Conservation (phyloP, 1,140 invertebrate genomes). For the Sycophaga agraensis region DNA sequence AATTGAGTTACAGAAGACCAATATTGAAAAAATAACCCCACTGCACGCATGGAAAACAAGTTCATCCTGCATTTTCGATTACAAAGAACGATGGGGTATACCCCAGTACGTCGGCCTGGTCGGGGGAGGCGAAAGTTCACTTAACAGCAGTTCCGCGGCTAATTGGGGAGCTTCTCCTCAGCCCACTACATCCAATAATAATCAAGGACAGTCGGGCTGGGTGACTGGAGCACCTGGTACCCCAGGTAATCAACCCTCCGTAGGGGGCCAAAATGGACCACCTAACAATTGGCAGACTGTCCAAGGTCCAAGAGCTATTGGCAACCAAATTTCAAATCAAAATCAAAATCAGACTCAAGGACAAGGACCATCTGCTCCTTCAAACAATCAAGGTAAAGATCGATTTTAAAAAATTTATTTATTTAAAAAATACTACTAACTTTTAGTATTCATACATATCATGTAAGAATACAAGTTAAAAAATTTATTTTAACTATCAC, state of each 20-base stretch:
- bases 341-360: slow-evolving; percentile 54
- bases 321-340: slow-evolving; percentile 48
- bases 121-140: slow-evolving; percentile 77
- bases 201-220: slow-evolving; percentile 55
- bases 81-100: slow-evolving; percentile 62
- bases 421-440: no score
- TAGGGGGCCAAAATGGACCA: slow-evolving; percentile 27
- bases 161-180: slow-evolving; percentile 74
- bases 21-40: no score
- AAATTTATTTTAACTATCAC: no score
- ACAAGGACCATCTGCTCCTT: slow-evolving; percentile 48
- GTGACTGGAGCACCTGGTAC: slow-evolving; percentile 35
- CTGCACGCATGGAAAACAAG: no score
- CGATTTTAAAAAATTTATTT: no score
- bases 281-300: slow-evolving; percentile 20
- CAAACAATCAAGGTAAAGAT: slow-evolving; percentile 50
- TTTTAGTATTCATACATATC: no score
- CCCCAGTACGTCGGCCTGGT: slow-evolving; percentile 63
- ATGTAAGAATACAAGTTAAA: no score
- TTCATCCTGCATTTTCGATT: slow-evolving; percentile 27
- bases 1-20: no score
- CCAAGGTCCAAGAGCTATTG: slow-evolving; percentile 38
- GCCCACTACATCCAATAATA: slow-evolving; percentile 65
- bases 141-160: slow-evolving; percentile 68
- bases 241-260: slow-evolving; percentile 46